These are phyloP conservation scores for Lethocerus indicus DNA, from an alignment of 1,140 invertebrate species.

Conservation along the genomic window DNA sequence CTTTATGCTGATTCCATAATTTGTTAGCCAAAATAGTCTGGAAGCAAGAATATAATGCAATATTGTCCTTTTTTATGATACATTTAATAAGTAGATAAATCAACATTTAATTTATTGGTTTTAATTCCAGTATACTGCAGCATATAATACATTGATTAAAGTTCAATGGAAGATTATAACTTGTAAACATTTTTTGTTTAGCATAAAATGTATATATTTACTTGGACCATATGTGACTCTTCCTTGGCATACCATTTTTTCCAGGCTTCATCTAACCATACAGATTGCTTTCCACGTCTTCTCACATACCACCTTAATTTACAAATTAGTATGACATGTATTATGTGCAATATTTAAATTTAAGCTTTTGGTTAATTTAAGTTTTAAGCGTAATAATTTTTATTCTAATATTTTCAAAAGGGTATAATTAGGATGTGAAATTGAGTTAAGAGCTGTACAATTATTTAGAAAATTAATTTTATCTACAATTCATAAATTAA, in stretches of 20 bases:
- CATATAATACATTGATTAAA: neutral
- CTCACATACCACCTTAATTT: conserved; percentile 7
- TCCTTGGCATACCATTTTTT: conserved; percentile 9
- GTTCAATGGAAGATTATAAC: neutral
- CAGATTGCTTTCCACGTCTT: conserved; percentile 2
- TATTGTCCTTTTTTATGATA: neutral
- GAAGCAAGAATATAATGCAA: neutral
- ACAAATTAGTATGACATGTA: too few species aligned
- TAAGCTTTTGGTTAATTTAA: too few species aligned
- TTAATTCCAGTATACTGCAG: neutral
- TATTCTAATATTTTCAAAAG: too few species aligned
- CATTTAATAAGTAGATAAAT: neutral
- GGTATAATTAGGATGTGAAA: too few species aligned
- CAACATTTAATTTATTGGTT: neutral
- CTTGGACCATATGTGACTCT: conserved; percentile 3
- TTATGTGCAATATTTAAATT: too few species aligned
- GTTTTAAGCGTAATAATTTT: too few species aligned
- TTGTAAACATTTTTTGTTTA: neutral
- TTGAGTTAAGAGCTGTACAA: too few species aligned
- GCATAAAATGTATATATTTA: neutral
- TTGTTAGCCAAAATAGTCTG: conserved; percentile 4
- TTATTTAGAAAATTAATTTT: too few species aligned
- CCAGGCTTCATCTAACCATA: conserved; percentile 1
- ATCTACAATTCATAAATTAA: too few species aligned
- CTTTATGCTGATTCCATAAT: neutral